Evolutionary conservation across 2,113 vertebrate genomes (phyloP).

Genomic region (Lophochroa leadbeateri): DNA sequence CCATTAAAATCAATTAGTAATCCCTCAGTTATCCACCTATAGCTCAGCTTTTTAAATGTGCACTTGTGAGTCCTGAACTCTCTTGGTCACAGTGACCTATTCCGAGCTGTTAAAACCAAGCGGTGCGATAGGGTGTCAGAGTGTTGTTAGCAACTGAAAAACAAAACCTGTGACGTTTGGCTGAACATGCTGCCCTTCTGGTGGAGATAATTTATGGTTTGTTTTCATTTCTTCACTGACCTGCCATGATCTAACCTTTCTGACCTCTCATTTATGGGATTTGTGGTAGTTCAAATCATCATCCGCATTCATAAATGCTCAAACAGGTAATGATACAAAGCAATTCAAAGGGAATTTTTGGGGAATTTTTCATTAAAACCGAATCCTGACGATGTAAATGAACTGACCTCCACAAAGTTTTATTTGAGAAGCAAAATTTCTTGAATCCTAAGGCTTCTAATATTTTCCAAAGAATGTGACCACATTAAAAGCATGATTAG

Average conservation of each 20-base stretch:
- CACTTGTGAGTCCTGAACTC: background rate
- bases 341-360: background rate
- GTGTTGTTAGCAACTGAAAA: background rate
- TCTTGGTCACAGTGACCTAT: background rate
- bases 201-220: constrained; percentile 53
- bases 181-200: constrained; percentile 36
- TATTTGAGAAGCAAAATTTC: constrained; percentile 49
- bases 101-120: background rate
- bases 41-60: background rate
- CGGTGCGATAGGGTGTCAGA: background rate
- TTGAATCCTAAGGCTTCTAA: constrained; percentile 35
- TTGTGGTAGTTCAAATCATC: constrained; percentile 42
- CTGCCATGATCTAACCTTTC: constrained; percentile 29
- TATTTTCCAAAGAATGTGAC: constrained; percentile 66
- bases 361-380: constrained; percentile 56
- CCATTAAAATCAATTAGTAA: background rate
- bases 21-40: background rate
- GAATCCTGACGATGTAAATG: constrained; percentile 12
- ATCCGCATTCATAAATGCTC: constrained; percentile 47
- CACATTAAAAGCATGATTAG: constrained; percentile 61
- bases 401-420: constrained; percentile 7
- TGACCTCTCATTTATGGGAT: constrained; percentile 40
- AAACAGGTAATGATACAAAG: constrained; percentile 50
- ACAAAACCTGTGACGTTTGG: constrained; percentile 23
- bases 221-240: constrained; percentile 64